Evolutionary conservation across 2,113 vertebrate genomes (phyloP), one percentile per base, ranked within the genome.

Genomic region (Ranitomeya variabilis): DNA sequence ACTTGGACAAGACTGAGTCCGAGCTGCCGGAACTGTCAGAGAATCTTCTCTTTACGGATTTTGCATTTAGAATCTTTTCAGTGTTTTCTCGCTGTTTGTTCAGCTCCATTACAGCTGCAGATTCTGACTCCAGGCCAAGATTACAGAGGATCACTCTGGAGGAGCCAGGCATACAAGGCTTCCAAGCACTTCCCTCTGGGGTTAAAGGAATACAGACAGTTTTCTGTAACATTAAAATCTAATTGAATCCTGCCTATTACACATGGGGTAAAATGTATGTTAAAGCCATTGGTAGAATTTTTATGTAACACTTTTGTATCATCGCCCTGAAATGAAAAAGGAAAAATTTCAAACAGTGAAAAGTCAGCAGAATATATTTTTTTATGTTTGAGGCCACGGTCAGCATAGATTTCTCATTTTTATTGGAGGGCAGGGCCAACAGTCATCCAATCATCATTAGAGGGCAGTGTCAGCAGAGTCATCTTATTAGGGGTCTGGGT

Each of bases 11-110:
- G 57, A 55, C 57, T 57, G 51, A 26, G 45, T 55, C 15, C 13
- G 52, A 54, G 67, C 74, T 13, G 13, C 76, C 66, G 60, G 74
- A 87, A 23, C 74, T 87, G 85, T 87, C 85, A 79, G 85, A n/a
- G 51, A 14, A 60, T 67, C 51, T 52, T 67, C 4, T 64, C 57
- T 64, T 62, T 31, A 51, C 45, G 2, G 6, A 26, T 85, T 85
- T 62, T 45, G 26, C 57, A 86, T 86, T 78, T n/a, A 31, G 62
- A 77, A 52, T 62, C 84, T 21, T 71, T 45, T 18, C 16, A 8
- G 19, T 76, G 59, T 51, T 26, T 18, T 62, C 73, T 62, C 57
- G 9, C 31, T 54, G 60, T 55, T 13, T 10, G 57, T 67, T 79
- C 76, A 31, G 59, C 74, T 87, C 73, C 60, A 87, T 87, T 87